Evolutionary conservation across 2,888 invertebrate species (phyloP).

Genomic region (Agrilus biguttatus): DNA sequence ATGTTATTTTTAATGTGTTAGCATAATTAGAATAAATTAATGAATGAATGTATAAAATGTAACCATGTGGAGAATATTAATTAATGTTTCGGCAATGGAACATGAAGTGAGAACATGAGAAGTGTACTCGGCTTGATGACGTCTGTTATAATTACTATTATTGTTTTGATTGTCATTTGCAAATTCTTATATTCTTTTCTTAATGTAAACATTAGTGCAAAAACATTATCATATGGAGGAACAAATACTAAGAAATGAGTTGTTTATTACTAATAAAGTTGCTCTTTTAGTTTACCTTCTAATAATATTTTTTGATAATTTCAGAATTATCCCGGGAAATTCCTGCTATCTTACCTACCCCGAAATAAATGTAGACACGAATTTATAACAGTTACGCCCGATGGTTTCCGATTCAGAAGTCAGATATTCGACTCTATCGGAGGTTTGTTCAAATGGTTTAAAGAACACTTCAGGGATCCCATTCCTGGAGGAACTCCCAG

Average conservation of each 20-base stretch:
- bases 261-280: background rate
- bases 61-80: too few species aligned
- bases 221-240: too few species aligned
- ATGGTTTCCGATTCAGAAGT: constrained; percentile 83
- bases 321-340: constrained; percentile 75
- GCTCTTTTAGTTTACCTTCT: too few species aligned
- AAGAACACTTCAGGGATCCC: constrained; percentile 92
- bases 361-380: constrained; percentile 76
- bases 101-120: too few species aligned
- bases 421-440: constrained; percentile 75
- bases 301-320: constrained; percentile 8
- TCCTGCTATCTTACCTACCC: constrained; percentile 86
- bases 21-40: too few species aligned
- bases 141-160: too few species aligned
- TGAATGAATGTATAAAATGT: too few species aligned
- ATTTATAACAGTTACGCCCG: constrained; percentile 79
- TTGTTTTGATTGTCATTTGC: too few species aligned
- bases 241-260: background rate
- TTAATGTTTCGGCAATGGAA: too few species aligned
- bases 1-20: background rate
- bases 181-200: too few species aligned
- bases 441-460: constrained; percentile 87
- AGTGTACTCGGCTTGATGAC: too few species aligned
- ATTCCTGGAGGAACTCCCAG: constrained; percentile 60
- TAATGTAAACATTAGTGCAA: too few species aligned